Conservation (phyloP, 2,888 invertebrate genomes). For the Dryocosmus kuriphilus region DNA sequence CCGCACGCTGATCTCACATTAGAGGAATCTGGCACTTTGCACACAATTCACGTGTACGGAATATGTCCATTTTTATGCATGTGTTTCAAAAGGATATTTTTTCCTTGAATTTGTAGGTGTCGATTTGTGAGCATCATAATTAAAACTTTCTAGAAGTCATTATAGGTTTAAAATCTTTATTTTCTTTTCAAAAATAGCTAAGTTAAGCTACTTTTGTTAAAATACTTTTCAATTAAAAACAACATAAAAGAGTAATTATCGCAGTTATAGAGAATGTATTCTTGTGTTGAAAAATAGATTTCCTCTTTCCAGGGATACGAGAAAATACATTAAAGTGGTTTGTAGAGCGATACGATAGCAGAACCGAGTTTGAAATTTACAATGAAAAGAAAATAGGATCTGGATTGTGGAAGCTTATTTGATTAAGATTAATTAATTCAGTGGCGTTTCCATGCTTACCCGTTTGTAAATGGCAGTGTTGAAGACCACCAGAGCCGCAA, state of each 20-base stretch:
- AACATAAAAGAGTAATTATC: background rate
- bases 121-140: no score
- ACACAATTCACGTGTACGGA: no score
- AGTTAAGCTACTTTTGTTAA: no score
- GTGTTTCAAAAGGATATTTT: no score
- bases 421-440: conserved; percentile 37
- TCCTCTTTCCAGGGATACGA: background rate
- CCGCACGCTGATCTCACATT: no score
- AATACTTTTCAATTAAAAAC: background rate
- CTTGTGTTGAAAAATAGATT: conserved; percentile 10
- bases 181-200: no score
- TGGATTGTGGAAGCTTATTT: conserved; percentile 21
- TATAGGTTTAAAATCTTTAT: no score
- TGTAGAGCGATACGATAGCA: background rate
- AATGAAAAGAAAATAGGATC: conserved; percentile 37
- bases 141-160: no score
- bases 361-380: conserved; percentile 29
- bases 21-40: no score
- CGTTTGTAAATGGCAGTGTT: conserved; percentile 95
- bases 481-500: conserved; percentile 91
- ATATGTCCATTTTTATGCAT: no score
- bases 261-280: background rate
- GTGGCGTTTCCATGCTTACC: conserved; percentile 77
- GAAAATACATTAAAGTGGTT: conserved; percentile 2
- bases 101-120: no score